phyloP scores from a whole-genome alignment of 2,113 vertebrate species.

The Microtus ochrogaster region DNA sequence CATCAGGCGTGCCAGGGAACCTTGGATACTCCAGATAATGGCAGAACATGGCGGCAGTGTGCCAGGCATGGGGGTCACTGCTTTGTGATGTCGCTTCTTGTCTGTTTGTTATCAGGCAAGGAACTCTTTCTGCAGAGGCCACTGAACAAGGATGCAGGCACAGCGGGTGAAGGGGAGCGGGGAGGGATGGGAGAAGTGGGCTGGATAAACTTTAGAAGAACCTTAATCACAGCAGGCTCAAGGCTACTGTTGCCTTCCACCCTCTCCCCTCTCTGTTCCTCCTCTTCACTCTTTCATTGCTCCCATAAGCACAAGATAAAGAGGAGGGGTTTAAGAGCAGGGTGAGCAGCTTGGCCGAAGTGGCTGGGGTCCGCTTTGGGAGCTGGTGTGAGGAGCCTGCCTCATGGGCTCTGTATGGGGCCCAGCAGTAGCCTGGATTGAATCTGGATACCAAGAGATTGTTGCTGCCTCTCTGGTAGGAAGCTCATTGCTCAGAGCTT shows the following conservation, averaged over 20 bases:
- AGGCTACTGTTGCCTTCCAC: not conserved
- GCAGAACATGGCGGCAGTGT: accelerated
- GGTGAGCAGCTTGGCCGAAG: accelerated
- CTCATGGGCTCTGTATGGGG: accelerated
- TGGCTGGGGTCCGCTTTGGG: not conserved
- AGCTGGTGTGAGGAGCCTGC: accelerated
- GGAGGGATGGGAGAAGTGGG: not conserved
- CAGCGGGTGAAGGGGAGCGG: accelerated
- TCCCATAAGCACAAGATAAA: too few relatives aligned
- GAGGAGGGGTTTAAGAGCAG: not conserved
- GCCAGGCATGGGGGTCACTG: accelerated
- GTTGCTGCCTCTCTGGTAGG: not conserved
- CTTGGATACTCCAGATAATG: accelerated
- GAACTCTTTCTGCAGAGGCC: not conserved
- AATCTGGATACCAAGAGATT: not conserved
- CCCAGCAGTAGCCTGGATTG: not conserved
- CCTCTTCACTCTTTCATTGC: not conserved
- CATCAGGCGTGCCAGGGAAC: accelerated
- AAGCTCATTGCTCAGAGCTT: not conserved
- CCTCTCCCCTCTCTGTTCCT: not conserved
- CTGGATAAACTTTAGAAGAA: not conserved
- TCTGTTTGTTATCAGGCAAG: not conserved
- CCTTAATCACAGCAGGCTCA: not conserved
- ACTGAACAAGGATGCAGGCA: not conserved
- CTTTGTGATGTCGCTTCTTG: not conserved